Evolutionary conservation across 1,140 invertebrate species (phyloP), one percentile per base, ranked within the genome.

Genomic region (Cydia amplana): DNA sequence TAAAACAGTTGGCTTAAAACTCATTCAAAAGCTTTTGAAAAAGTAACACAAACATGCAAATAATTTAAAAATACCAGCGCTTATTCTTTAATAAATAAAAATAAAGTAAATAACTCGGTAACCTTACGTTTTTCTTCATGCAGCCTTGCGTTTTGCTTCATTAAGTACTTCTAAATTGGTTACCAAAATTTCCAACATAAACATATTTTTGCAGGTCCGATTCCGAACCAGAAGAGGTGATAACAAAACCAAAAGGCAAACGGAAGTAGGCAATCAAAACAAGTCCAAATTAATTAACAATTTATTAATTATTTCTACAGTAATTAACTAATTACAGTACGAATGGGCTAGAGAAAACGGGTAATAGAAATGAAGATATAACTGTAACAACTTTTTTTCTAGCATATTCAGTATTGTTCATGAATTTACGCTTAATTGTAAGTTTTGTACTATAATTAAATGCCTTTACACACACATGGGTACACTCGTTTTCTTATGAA

Each of bases 191-290:
- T 55, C 16, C 55, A 10, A 23, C 20, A 5, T 18, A 18, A 60
- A 23, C 6, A 32, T 72, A 72, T 23, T 73, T 32, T 73, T 73
- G 18, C 72, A 73, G 72, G 46, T 70, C 65, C 1, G 65, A 70
- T 40, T 36, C 28, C n/a, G 65, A 70, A 18, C 32, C 65, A 40
- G 72, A 73, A 18, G 72, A 12, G 14, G 10, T 73, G 4, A 20
- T 55, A 70, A 70, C 25, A 28, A 73, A 73, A 73, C 49, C 65
- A 18, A 73, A 73, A 73, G 72, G 40, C 49, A 73, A 73, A 51
- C 18, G 72, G 16, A 73, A 73, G 23, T 49, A 23, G 43, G 40
- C 2, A 6, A 72, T 32, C 16, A 73, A 51, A 51, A 73, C 14
- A 49, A 36, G 25, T 40, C 12, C 43, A 36, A 40, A 40, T 67